Evolutionary conservation across 1,140 invertebrate species (phyloP), one percentile per base, ranked within the genome.

Genomic region (Diabrotica virgifera): DNA sequence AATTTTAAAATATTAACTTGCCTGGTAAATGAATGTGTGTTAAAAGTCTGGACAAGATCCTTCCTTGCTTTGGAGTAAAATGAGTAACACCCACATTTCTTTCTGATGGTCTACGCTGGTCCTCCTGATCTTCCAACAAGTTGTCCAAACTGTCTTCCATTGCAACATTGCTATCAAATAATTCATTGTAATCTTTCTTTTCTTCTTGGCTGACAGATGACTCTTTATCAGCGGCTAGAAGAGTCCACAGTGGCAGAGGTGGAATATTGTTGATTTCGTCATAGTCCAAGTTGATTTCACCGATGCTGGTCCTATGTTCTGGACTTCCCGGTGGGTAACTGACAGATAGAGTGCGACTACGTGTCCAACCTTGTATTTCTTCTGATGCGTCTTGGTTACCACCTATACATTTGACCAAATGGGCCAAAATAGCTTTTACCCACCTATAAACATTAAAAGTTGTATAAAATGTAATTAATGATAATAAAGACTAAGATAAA

Each of bases 1-100:
- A n/a, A n/a, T n/a, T n/a, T n/a, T n/a, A n/a, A 46, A 46, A 10
- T 10, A 6, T 46, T 46, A 46, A n/a, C 40, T 46, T 46, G 24
- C 97, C 97, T 0, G 97, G 97, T 13, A 99, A 82, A 80, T 98
- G 96, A 2, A 94, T 96, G 78, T 98, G 96, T 0, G 96, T 98
- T 9, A 99, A 82, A 13, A 98, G 83, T 5, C 94, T 86, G 0
- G 94, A 95, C 7, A 98, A 80, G 0, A 93, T 81, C 58, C 90
- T 82, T 60, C 88, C 91, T 81, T 94, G 91, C 63, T 90, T 81
- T 0, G 90, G 91, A 2, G 91, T 92, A 72, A 94, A 95, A 75
- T 93, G 90, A 3, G 90, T 91, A 52, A 93, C 66, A 8, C 77
- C 73, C 6, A 75, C 58, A 59, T 72, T 73, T 52, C 72, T 66